Base-by-base conservation (phyloP, 2,797 vertebrate species). In the Gymnocypris eckloni region DNA sequence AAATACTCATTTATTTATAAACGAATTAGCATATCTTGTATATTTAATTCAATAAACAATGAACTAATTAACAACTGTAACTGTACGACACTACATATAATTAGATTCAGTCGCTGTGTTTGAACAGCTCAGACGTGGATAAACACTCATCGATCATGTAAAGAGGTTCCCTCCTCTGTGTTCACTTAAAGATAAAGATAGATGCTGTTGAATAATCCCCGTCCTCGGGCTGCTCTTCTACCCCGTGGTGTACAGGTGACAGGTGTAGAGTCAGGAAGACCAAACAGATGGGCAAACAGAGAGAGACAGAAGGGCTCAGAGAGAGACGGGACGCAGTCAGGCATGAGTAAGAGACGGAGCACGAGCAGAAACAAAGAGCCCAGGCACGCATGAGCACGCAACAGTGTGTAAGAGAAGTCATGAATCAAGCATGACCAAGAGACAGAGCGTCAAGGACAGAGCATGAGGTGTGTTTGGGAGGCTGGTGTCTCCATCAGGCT, bases 201-300 rank as follows among this genome's bases (percentile, higher is more conserved):
- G 72, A 84, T 48, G 56, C 69, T 13, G 69, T 54, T 70, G 52
- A 59, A 37, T 87, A 81, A 87, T 85, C 79, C 43, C 39, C 66
- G 3, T 72, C 45, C 71, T 72, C 61, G 37, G 71, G 76, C 41
- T 12, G 59, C 67, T 80, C 70, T 66, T 61, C 78, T 25, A 69
- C 85, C 82, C 87, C 64, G 28, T 37, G 13, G 81, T 28, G 75
- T 43, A 45, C 81, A 87, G 86, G 75, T 83, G 86, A 82, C 81
- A 71, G 69, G 69, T 81, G 61, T 82, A 64, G 28, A 72, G 76
- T 39, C 67, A 56, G 79, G 52, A 82, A 25, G 67, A 67, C 72
- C 79, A 71, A 81, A 86, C 81, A 88, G 82, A 90, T 83, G 89
- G 89, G 76, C 89, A 76, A 75, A 79, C 86, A 72, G 84, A 84